phyloP scores from a whole-genome alignment of 2,888 invertebrate genomes.

The Polymixis flavicincta region DNA sequence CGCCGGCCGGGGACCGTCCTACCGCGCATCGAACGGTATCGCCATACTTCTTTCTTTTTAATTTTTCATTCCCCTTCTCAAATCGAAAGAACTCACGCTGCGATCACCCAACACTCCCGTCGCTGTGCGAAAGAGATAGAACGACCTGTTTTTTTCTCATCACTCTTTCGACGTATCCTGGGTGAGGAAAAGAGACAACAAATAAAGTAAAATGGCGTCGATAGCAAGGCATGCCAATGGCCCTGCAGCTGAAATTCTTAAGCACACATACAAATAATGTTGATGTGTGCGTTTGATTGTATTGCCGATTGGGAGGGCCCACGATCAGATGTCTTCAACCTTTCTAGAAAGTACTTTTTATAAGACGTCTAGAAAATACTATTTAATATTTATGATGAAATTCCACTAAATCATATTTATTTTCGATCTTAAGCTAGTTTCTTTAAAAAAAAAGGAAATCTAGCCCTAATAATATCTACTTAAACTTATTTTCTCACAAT shows the following conservation, averaged over 20 bases:
- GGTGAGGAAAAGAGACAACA: slow-evolving; percentile 76
- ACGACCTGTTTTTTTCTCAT: slow-evolving; percentile 69
- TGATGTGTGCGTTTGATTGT: slow-evolving; percentile 78
- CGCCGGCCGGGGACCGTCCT: slow-evolving; percentile 68
- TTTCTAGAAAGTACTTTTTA: slow-evolving; percentile 53
- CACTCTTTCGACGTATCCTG: slow-evolving; percentile 60
- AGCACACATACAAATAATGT: slow-evolving; percentile 78
- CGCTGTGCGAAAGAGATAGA: slow-evolving; percentile 77
- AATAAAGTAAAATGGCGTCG: slow-evolving; percentile 86
- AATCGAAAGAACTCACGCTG: slow-evolving; percentile 84
- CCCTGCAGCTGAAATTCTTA: slow-evolving; percentile 80
- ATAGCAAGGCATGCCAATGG: slow-evolving; percentile 76
- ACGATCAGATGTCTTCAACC: slow-evolving; percentile 75
- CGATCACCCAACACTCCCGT: slow-evolving; percentile 73
- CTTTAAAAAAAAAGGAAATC: neutral
- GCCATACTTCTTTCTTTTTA: slow-evolving; percentile 80
- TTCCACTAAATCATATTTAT: neutral
- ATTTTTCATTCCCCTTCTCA: slow-evolving; percentile 86
- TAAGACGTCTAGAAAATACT: neutral
- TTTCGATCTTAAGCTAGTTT: neutral
- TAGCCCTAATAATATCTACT: neutral
- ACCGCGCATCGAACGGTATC: slow-evolving; percentile 71
- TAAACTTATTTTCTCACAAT: neutral
- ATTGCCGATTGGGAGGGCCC: slow-evolving; percentile 78
- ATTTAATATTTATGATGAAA: neutral